Conservation (phyloP, 1,140 invertebrate genomes). For the Pseudomyrmex dendroicus region DNA sequence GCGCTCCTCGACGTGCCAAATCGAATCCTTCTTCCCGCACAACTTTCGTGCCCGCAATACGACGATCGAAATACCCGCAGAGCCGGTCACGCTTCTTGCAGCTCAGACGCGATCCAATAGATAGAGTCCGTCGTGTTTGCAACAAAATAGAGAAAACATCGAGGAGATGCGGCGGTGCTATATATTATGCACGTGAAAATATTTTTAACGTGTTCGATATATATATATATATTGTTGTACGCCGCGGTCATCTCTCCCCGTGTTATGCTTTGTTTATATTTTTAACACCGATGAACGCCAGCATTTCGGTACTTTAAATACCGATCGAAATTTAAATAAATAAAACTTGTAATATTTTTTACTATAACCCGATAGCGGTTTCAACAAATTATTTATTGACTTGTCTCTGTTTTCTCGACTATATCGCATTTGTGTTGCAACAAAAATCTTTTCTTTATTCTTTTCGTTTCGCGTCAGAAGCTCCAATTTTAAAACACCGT, state of each 20-base stretch:
- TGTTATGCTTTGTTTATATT: too few relatives aligned
- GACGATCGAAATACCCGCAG: constrained; percentile 60
- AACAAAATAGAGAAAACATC: not conserved
- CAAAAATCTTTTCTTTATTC: not conserved
- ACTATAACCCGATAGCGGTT: not conserved
- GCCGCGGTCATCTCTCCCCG: too few relatives aligned
- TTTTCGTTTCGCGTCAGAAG: not conserved
- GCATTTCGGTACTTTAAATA: too few relatives aligned
- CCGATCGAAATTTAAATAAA: too few relatives aligned
- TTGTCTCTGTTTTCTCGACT: not conserved
- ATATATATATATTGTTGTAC: not conserved
- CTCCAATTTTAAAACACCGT: not conserved
- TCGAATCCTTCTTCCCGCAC: constrained; percentile 11
- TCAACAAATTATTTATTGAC: not conserved
- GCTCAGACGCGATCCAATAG: constrained; percentile 12
- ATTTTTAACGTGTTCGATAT: too few relatives aligned
- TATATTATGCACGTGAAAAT: too few relatives aligned
- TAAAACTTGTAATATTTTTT: not conserved
- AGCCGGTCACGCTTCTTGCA: constrained; percentile 16
- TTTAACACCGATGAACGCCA: too few relatives aligned
- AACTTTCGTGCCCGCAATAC: constrained; percentile 36
- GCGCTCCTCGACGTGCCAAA: constrained; percentile 27
- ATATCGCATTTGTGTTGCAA: not conserved
- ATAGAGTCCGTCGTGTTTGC: constrained; percentile 10
- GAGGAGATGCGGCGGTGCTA: not conserved